phyloP scores from a whole-genome alignment of 2,888 invertebrate genomes.

The Andricus curvator region DNA sequence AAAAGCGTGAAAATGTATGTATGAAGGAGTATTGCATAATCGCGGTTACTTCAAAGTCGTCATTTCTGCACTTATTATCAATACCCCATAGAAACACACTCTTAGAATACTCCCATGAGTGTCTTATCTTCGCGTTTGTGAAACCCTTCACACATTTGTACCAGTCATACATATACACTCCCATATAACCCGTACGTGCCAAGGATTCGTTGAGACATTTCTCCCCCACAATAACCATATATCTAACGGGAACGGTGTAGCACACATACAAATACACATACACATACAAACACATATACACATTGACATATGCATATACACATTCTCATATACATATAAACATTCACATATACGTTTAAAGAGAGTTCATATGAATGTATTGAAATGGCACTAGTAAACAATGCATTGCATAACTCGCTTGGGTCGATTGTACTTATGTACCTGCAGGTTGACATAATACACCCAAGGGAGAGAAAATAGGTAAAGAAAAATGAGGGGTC shows the following conservation, averaged over 20 bases:
- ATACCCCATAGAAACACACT: too few species aligned
- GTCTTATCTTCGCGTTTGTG: not conserved
- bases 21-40: too few species aligned
- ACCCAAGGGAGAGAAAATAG: constrained; percentile 39
- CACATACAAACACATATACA: too few species aligned
- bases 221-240: constrained; percentile 57
- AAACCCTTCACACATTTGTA: constrained; percentile 3
- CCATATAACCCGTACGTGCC: constrained; percentile 56
- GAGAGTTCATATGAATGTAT: constrained; percentile 65
- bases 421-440: constrained; percentile 47
- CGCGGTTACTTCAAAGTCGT: too few species aligned
- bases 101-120: not conserved
- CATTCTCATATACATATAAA: constrained; percentile 13
- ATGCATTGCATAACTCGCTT: constrained; percentile 70
- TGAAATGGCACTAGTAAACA: constrained; percentile 75
- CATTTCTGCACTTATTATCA: too few species aligned
- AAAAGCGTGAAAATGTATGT: too few species aligned
- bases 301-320: too few species aligned
- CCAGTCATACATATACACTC: not conserved
- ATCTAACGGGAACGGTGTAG: constrained; percentile 51
- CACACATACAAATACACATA: constrained; percentile 61
- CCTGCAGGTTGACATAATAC: constrained; percentile 64
- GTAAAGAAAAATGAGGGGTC: too few species aligned
- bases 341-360: constrained; percentile 56
- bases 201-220: constrained; percentile 72